Conservation (phyloP, 2,888 invertebrate genomes). For the Spodoptera exigua region DNA sequence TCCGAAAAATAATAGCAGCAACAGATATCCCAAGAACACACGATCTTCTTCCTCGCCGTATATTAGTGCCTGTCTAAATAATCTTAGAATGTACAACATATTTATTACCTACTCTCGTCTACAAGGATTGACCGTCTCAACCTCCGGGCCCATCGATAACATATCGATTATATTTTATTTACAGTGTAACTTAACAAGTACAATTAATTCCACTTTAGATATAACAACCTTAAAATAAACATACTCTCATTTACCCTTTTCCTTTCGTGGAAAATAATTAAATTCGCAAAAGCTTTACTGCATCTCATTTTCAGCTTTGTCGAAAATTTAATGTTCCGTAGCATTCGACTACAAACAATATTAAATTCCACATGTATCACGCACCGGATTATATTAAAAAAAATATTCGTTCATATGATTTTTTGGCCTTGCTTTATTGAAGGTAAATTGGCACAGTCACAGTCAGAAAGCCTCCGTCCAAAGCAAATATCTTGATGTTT, state of each 20-base stretch:
- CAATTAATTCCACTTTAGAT: slow-evolving; percentile 11
- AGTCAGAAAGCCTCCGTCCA: too few species aligned
- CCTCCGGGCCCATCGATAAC: too few species aligned
- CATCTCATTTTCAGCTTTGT: slow-evolving; percentile 39
- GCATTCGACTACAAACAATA: slow-evolving; percentile 41
- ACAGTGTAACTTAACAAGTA: slow-evolving; percentile 6
- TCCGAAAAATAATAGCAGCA: too few species aligned
- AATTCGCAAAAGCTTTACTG: slow-evolving; percentile 28
- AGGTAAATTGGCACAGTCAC: too few species aligned
- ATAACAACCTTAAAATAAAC: slow-evolving; percentile 25
- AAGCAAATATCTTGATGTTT: too few species aligned
- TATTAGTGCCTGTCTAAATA: too few species aligned
- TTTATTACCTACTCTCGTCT: too few species aligned
- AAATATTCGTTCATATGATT: slow-evolving; percentile 72
- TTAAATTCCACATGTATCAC: slow-evolving; percentile 56
- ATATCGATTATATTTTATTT: too few species aligned
- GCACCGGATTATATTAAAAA: slow-evolving; percentile 62
- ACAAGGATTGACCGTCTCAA: too few species aligned
- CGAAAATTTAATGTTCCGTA: slow-evolving; percentile 38
- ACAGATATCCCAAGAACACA: too few species aligned
- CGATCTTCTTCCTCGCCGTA: too few species aligned
- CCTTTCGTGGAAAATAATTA: slow-evolving; percentile 43
- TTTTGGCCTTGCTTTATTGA: slow-evolving; percentile 62
- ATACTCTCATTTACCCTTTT: slow-evolving; percentile 24
- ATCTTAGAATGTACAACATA: too few species aligned